Base-by-base conservation (phyloP, 2,113 vertebrate genomes). In the Lampris incognitus region DNA sequence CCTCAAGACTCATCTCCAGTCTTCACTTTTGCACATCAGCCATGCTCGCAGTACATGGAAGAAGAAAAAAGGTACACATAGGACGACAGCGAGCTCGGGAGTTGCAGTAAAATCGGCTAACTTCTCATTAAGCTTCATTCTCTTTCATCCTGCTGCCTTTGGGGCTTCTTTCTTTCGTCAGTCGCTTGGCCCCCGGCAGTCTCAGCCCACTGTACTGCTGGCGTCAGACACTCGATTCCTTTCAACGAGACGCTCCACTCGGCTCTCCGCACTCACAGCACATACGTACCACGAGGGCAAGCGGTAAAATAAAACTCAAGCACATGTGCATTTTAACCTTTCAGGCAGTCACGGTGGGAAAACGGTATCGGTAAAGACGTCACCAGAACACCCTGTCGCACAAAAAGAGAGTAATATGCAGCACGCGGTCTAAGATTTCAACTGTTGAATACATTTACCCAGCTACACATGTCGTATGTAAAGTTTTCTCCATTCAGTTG, bases 81-180 rank as follows among this genome's bases (percentile, higher is more conserved):
- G 52, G 64, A 61, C 63, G 69, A 59, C 62, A 78, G 74, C 68
- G 73, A 72, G 67, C 74, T 69, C 9, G 67, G 78, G 80, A 79
- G 83, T 78, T 85, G 62, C 70, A 69, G 69, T 61, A 65, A 82
- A 83, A 52, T 57, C 77, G 70, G 64, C 69, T 82, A 83, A 72
- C 72, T 87, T 52, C 83, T 90, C 84, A 88, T 92, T 89, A 91
- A 81, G 72, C 76, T 68, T 11, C 9, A 57, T 84, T 89, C 79
- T 79, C 82, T 91, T 83, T 87, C 57, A 89, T 93, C 83, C 54
- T 38, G 62, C 57, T 79, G 74, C 68, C 86, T 83, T 50, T 65
- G 65, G 82, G 76, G 79, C 82, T 88, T 82, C 73, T 79, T 86
- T 74, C 65, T 84, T 76, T 82, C 81, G 80, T 84, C 81, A 64